phyloP scores from a whole-genome alignment of 2,888 invertebrate species.

The Embidobia sp. region DNA sequence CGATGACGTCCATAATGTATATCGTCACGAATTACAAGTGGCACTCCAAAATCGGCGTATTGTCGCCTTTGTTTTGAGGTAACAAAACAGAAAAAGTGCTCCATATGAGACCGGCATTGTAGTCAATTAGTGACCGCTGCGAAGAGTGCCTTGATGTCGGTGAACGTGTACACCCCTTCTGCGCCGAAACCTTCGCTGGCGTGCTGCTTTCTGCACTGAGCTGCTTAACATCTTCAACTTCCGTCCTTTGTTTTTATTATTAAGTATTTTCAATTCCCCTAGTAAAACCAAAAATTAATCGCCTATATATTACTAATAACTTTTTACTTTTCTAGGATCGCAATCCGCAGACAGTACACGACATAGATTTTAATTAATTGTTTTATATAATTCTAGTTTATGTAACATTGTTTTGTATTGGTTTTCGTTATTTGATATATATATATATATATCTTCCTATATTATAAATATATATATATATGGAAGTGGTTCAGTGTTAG shows the following conservation, averaged over 20 bases:
- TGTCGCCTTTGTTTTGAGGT: slow-evolving; percentile 80
- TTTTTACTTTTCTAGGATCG: too few species aligned
- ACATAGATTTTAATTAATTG: too few species aligned
- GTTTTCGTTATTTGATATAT: too few species aligned
- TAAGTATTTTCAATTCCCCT: too few species aligned
- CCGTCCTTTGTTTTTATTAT: slow-evolving; percentile 5
- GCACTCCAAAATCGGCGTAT: slow-evolving; percentile 72
- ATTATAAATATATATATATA: too few species aligned
- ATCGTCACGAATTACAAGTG: slow-evolving; percentile 64
- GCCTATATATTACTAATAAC: too few species aligned
- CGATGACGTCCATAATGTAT: slow-evolving; percentile 63
- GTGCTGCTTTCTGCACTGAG: slow-evolving; percentile 14
- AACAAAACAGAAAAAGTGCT: slow-evolving; percentile 81
- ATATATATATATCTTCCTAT: too few species aligned
- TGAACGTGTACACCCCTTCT: slow-evolving; percentile 15
- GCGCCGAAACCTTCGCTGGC: neutral
- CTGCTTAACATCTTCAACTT: slow-evolving; percentile 4
- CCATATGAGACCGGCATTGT: slow-evolving; percentile 76
- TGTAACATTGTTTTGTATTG: too few species aligned
- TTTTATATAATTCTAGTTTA: too few species aligned
- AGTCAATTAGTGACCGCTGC: slow-evolving; percentile 77
- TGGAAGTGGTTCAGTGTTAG: too few species aligned
- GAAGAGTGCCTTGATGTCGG: slow-evolving; percentile 35
- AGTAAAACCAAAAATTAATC: too few species aligned
- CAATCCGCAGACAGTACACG: too few species aligned